Conservation (phyloP, 2,888 invertebrate species). For the Drosophila nr. medialis region DNA sequence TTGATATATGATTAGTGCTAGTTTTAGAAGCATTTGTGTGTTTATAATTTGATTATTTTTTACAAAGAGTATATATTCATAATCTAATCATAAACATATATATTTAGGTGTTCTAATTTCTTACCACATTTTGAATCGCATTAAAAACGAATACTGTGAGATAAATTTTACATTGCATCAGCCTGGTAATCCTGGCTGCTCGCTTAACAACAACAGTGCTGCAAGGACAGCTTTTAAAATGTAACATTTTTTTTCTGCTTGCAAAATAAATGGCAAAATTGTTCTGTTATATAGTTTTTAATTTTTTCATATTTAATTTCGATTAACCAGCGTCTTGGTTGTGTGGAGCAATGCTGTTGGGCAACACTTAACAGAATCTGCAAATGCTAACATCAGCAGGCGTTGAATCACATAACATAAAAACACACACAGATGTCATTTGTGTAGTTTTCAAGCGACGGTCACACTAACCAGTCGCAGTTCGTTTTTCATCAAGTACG, state of each 20-base stretch:
- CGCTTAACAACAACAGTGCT: background rate
- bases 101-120: constrained; percentile 23
- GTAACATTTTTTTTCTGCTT: background rate
- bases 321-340: background rate
- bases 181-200: constrained; percentile 8
- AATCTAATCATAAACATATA: constrained; percentile 17
- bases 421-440: constrained; percentile 16
- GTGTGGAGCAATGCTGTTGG: constrained; percentile 7
- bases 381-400: constrained; percentile 9
- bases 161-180: background rate
- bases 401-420: background rate
- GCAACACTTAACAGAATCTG: background rate
- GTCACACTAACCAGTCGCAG: constrained; percentile 51
- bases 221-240: background rate
- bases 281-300: background rate
- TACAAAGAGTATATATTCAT: constrained; percentile 35
- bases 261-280: background rate
- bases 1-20: constrained; percentile 29
- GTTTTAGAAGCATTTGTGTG: constrained; percentile 34
- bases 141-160: constrained; percentile 30
- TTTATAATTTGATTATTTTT: constrained; percentile 31
- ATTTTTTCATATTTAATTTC: background rate
- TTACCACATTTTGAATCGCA: constrained; percentile 18
- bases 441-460: constrained; percentile 2
- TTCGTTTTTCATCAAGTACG: constrained; percentile 46